Base-by-base conservation (phyloP, 2,888 invertebrate genomes). In the Metallyticus violacea region DNA sequence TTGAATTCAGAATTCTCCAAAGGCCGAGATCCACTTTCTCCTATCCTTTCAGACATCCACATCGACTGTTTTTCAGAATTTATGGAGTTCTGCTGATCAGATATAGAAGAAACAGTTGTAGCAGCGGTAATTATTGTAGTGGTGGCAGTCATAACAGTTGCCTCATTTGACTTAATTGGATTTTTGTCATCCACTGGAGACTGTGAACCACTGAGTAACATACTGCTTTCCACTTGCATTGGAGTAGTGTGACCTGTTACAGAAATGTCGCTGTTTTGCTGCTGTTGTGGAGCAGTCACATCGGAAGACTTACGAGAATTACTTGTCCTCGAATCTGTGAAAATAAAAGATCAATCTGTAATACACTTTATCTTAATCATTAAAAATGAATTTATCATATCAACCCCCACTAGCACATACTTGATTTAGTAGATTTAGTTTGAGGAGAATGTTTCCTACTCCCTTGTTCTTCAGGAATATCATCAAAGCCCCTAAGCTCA, bases 401-500 rank as follows among this genome's bases (percentile, higher is more conserved):
- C 0, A 7, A n/a, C n/a, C n/a, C n/a, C n/a, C n/a, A n/a, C n/a
- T n/a, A 26, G n/a, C 26, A n/a, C 83, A 76, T 83, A 83, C 83
- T 77, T n/a, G 77, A 83, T 7, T 83, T 83, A 15, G 76, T 29
- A 77, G 27, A 25, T 28, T 83, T 83, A 9, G 80, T 92, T 88
- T 92, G 92, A 5, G 92, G 90, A 1, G 92, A 91, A 86, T 91
- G 91, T 88, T 92, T 92, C 88, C 93, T 93, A 82, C 88, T 89
- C 9, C 27, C 81, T n/a, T 85, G 85, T 30, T 92, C 92, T 77
- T 91, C 92, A 0, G 95, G 94, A 88, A 91, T 90, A 88, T 96
- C 97, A 90, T 98, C 98, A 92, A 99, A 99, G 26, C 99, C 99
- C 82, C 96, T 95, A 89, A 99, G 93, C 92, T 99, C 99, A 90